Base-by-base conservation (phyloP, 2,797 vertebrate species). In the Tachyglossus aculeatus region DNA sequence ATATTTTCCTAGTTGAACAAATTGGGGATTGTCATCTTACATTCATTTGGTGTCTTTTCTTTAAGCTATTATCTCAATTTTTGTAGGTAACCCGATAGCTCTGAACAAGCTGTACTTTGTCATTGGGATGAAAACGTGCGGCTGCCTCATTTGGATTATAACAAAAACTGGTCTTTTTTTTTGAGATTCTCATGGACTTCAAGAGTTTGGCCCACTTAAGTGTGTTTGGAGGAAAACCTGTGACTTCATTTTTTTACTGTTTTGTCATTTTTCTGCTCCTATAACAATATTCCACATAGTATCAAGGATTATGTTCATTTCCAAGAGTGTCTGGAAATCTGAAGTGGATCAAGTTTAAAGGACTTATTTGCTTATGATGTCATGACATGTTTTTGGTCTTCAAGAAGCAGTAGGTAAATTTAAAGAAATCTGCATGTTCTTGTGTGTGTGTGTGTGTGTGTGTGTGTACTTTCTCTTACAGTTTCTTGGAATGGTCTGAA, bases 21-120 rank as follows among this genome's bases (percentile, higher is more conserved):
- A n/a, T n/a, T n/a, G n/a, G n/a, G n/a, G n/a, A n/a, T n/a, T n/a
- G n/a, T n/a, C n/a, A n/a, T n/a, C n/a, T n/a, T n/a, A n/a, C n/a
- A n/a, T 29, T 18, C 18, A 33, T n/a, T 14, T 32, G 0, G 1
- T 0, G 67, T 40, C 25, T 45, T 1, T 31, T 4, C 36, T 1
- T 41, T 29, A 81, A 74, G 84, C 48, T 47, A 73, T 80, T 78
- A 27, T 84, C 50, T 84, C 39, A 77, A 90, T 85, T 88, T 76
- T 92, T 90, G 33, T 36, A 98, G 97, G 97, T 98, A 65, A 98
- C 96, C 22, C 96, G 96, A 95, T 98, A 98, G 95, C 96, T 83
- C 91, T 93, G 90, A 79, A 86, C 75, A 9, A 78, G 50, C 31
- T 8, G 40, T 56, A 57, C 34, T 31, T 71, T 62, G 2, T 18